These are phyloP conservation scores for Acrocera orbiculus DNA, from an alignment of 2,888 invertebrate genomes.

Conservation along the genomic window DNA sequence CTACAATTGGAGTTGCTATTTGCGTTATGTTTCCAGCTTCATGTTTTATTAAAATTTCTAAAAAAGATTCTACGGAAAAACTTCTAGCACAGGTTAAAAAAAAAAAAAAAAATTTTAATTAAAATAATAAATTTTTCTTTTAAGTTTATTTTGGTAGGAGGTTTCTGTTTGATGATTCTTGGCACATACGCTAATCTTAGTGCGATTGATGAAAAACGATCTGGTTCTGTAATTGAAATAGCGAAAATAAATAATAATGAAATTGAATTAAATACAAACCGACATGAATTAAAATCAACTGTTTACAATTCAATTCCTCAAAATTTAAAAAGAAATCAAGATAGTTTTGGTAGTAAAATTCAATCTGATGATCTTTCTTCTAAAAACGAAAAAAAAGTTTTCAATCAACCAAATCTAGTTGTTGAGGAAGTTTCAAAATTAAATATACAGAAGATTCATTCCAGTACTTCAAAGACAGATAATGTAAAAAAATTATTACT, in stretches of 20 bases:
- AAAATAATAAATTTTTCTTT: slow-evolving; percentile 16
- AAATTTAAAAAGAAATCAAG: neutral
- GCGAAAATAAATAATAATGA: too few species aligned
- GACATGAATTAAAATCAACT: too few species aligned
- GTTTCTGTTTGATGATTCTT: slow-evolving; percentile 71
- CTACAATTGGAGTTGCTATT: slow-evolving; percentile 86
- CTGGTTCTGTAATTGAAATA: slow-evolving; percentile 23
- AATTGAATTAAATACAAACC: too few species aligned
- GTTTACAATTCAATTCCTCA: slow-evolving; percentile 1
- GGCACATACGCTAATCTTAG: slow-evolving; percentile 80
- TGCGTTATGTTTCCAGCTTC: slow-evolving; percentile 86
- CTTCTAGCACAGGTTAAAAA: slow-evolving; percentile 54
- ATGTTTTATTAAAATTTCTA: slow-evolving; percentile 69
- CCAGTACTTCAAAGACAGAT: too few species aligned
- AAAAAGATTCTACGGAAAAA: slow-evolving; percentile 69
- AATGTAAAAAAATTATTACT: too few species aligned
- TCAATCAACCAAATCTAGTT: too few species aligned
- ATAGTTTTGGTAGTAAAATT: neutral
- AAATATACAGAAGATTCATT: too few species aligned
- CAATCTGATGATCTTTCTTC: too few species aligned
- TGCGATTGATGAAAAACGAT: slow-evolving; percentile 44
- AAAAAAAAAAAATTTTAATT: slow-evolving; percentile 1
- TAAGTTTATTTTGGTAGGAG: slow-evolving; percentile 61
- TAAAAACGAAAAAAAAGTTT: too few species aligned
- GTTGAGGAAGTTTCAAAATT: too few species aligned